These are phyloP conservation scores for Bubalus kerabau DNA, from an alignment of 2,113 vertebrate genomes.

Conservation along the genomic window DNA sequence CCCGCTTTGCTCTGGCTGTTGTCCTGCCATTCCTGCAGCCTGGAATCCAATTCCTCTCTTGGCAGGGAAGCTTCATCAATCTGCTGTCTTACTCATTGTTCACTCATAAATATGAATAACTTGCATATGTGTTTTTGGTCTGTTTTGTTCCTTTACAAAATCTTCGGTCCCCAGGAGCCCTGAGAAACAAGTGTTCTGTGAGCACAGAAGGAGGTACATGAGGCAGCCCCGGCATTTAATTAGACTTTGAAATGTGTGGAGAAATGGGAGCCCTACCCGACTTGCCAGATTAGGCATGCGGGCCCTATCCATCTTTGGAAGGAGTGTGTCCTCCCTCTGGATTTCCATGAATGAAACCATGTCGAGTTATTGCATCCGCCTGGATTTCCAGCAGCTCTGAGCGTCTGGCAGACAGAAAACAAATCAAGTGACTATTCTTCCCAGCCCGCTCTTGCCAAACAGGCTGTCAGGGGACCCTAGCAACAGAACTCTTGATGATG, in stretches of 20 bases:
- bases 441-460: background rate
- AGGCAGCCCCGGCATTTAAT: background rate
- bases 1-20: background rate
- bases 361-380: background rate
- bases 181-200: constrained; percentile 29
- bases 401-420: constrained; percentile 48
- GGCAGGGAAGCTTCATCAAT: background rate
- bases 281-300: background rate
- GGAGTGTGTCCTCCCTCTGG: background rate
- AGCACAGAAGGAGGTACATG: background rate
- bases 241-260: constrained; percentile 24
- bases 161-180: background rate
- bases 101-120: constrained; percentile 28
- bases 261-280: background rate
- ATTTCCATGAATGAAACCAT: constrained; percentile 44
- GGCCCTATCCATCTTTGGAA: constrained; percentile 3
- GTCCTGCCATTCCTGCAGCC: background rate
- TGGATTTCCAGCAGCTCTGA: constrained; percentile 44
- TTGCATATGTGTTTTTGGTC: constrained; percentile 6
- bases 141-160: constrained; percentile 41
- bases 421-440: constrained; percentile 52
- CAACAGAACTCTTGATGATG: constrained; percentile 21
- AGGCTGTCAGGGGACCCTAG: constrained; percentile 1
- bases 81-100: constrained; percentile 23
- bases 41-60: background rate